phyloP scores from a whole-genome alignment of 1,140 invertebrate genomes.

The Bombus soroeensis region DNA sequence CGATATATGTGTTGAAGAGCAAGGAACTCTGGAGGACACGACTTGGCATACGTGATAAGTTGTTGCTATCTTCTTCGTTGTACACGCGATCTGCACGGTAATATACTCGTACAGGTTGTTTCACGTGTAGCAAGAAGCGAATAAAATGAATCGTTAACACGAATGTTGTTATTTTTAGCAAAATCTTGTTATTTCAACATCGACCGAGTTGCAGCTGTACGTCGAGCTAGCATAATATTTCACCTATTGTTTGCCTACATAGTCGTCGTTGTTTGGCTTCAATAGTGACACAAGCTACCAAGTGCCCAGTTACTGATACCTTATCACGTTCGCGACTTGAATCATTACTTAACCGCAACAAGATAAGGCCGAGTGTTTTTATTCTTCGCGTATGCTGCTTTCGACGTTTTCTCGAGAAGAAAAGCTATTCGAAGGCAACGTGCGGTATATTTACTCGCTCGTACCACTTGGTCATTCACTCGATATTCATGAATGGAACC shows the following conservation, averaged over 20 bases:
- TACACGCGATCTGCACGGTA: conserved; percentile 32
- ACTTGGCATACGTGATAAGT: conserved; percentile 30
- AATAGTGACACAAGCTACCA: background rate
- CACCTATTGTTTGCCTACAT: background rate
- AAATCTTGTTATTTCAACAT: background rate
- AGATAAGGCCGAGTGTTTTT: conserved; percentile 36
- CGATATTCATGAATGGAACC: background rate
- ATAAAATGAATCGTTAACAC: background rate
- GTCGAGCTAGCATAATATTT: background rate
- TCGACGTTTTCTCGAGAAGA: background rate
- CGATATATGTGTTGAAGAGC: conserved; percentile 4
- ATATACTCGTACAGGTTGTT: conserved; percentile 20
- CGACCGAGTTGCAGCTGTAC: background rate
- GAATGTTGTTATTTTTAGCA: background rate
- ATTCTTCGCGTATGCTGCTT: background rate
- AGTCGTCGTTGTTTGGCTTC: background rate
- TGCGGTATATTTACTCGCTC: background rate
- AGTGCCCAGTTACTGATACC: conserved; percentile 35
- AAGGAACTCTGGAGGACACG: conserved; percentile 9
- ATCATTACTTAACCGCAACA: conserved; percentile 2
- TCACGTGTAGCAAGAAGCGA: background rate
- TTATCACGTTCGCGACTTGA: conserved; percentile 20
- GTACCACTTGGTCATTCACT: background rate
- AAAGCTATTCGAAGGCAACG: background rate
- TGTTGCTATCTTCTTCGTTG: conserved; percentile 11